phyloP scores from a whole-genome alignment of 2,113 vertebrate genomes.

The Anolis sagrei region DNA sequence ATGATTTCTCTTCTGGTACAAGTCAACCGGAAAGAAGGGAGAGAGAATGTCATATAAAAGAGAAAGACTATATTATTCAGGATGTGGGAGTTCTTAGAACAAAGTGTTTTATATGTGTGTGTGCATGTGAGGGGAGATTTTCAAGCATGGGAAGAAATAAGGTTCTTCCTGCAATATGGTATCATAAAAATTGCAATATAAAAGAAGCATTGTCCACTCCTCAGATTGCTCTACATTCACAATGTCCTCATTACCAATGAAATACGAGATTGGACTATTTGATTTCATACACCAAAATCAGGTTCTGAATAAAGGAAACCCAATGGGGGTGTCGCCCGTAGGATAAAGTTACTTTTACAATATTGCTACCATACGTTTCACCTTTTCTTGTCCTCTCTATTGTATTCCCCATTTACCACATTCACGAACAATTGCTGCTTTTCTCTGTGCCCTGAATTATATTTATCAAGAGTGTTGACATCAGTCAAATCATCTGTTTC shows the following conservation, averaged over 20 bases:
- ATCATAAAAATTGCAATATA: background rate
- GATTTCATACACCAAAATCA: conserved; percentile 11
- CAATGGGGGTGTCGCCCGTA: background rate
- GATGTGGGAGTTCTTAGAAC: background rate
- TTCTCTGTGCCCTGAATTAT: background rate
- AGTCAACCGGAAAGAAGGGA: conserved; percentile 5
- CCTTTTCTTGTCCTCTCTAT: background rate
- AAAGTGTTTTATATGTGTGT: background rate
- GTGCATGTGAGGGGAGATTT: background rate
- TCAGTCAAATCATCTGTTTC: background rate
- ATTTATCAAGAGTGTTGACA: accelerated
- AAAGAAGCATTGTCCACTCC: background rate
- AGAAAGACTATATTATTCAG: background rate
- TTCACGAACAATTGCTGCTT: background rate
- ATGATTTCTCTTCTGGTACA: background rate
- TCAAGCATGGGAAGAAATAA: conserved; percentile 7
- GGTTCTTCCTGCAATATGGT: background rate
- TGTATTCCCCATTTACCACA: background rate
- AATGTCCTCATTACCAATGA: background rate
- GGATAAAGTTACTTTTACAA: background rate
- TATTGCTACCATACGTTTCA: background rate
- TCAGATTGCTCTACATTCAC: background rate
- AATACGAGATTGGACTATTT: conserved; percentile 12
- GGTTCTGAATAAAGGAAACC: background rate
- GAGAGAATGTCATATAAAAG: background rate